A percentile compares a stretch with the other conserved stretches of the same genome.
These are phyloP conservation scores for Heterotilapia buettikoferi DNA, from an alignment of 2,113 vertebrate species.

Conservation along the genomic window DNA sequence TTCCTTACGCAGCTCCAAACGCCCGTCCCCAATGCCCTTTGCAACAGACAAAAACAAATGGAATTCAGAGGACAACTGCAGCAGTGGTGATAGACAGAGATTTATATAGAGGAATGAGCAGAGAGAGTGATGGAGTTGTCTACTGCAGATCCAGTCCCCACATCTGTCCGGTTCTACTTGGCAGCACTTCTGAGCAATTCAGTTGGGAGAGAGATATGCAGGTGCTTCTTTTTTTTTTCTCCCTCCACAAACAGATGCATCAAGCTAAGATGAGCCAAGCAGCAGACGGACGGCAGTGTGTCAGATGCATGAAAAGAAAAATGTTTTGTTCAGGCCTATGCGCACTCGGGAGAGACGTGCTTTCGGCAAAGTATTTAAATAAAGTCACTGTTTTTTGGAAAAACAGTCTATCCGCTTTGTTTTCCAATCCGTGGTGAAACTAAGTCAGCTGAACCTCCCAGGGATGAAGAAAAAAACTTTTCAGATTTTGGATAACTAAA, in stretches of 20 bases:
- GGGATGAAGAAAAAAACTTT: not conserved
- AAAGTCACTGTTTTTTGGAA: slow-evolving; percentile 13
- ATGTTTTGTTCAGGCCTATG: slow-evolving; percentile 50
- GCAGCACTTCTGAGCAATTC: slow-evolving; percentile 63
- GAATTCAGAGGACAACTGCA: slow-evolving; percentile 43
- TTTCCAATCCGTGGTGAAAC: not conserved
- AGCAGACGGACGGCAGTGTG: slow-evolving; percentile 39
- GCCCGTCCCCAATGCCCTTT: slow-evolving; percentile 41
- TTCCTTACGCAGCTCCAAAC: not conserved
- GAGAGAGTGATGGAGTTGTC: slow-evolving; percentile 65
- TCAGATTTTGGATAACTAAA: not conserved
- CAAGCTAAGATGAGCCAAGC: slow-evolving; percentile 53
- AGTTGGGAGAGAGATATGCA: slow-evolving; percentile 61
- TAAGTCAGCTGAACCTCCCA: not conserved
- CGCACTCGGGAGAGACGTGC: slow-evolving; percentile 16
- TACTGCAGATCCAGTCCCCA: slow-evolving; percentile 51
- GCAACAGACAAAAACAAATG: slow-evolving; percentile 54
- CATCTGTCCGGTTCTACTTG: slow-evolving; percentile 67
- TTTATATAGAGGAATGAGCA: slow-evolving; percentile 51
- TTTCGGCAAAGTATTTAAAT: slow-evolving; percentile 21
- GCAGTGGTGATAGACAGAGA: slow-evolving; percentile 56
- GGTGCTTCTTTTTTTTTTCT: slow-evolving; percentile 32
- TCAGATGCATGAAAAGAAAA: slow-evolving; percentile 53
- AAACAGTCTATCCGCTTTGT: not conserved
- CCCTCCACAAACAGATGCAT: slow-evolving; percentile 53